These are phyloP conservation scores for Neopelma chrysocephalum DNA, from an alignment of 2,797 vertebrate genomes.

Conservation along the genomic window DNA sequence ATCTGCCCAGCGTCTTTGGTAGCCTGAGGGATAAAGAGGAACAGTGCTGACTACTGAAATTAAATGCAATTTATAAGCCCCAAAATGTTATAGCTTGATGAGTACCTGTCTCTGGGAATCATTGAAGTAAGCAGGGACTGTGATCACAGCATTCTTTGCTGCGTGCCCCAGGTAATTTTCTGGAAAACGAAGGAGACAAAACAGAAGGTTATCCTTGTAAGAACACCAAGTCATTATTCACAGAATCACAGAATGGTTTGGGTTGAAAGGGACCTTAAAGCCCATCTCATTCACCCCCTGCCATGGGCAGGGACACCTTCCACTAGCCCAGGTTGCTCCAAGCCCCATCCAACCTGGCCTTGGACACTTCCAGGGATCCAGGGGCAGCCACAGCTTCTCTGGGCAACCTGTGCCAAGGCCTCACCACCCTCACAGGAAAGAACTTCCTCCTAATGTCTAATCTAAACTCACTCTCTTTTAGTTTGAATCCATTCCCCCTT, in stretches of 20 bases:
- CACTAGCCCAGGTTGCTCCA: not conserved
- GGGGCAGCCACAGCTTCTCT: not conserved
- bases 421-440: not conserved
- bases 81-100: not conserved
- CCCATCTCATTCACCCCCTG: rapidly evolving
- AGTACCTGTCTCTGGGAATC: slow-evolving; percentile 97
- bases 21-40: slow-evolving; percentile 77
- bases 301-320: not conserved
- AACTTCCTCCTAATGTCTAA: not conserved
- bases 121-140: slow-evolving; percentile 98
- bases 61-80: rapidly evolving
- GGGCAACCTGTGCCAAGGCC: not conserved
- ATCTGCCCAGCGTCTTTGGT: slow-evolving; percentile 99
- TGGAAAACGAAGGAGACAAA: slow-evolving; percentile 60
- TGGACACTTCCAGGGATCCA: not conserved
- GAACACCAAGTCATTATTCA: not conserved
- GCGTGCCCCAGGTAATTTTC: slow-evolving; percentile 91
- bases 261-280: not conserved
- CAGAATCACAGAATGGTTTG: not conserved
- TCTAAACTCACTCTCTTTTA: not conserved
- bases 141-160: slow-evolving; percentile 95
- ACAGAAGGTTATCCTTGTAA: not conserved
- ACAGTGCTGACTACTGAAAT: not conserved
- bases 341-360: not conserved
- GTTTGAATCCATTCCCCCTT: not conserved